Percentiles rank a stretch among this genome's conserved stretches.
Conservation (phyloP, 1,140 invertebrate genomes). For the Ephestia elutella region DNA sequence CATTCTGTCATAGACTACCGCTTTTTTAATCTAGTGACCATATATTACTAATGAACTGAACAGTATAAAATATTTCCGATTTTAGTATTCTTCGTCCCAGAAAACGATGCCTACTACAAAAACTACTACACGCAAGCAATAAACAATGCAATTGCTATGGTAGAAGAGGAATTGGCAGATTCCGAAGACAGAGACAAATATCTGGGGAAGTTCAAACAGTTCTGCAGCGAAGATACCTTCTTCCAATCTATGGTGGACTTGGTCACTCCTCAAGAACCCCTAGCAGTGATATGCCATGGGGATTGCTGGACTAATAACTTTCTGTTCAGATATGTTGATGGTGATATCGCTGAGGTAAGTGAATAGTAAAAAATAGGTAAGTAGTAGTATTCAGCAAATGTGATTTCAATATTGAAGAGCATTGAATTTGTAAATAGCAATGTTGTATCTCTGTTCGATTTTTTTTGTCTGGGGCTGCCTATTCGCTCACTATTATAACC, state of each 20-base stretch:
- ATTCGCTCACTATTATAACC: too few species aligned
- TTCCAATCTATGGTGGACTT: conserved; percentile 81
- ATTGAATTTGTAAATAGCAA: too few species aligned
- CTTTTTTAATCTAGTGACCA: background rate
- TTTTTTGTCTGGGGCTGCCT: too few species aligned
- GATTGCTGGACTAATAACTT: conserved; percentile 87
- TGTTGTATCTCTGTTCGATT: too few species aligned
- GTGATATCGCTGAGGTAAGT: conserved; percentile 72
- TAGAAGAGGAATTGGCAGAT: conserved; percentile 75
- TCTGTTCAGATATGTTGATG: conserved; percentile 76
- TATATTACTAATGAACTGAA: background rate
- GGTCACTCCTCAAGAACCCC: conserved; percentile 75
- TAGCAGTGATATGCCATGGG: conserved; percentile 82
- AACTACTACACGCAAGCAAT: conserved; percentile 80
- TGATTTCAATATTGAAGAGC: too few species aligned
- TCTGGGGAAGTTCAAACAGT: conserved; percentile 76
- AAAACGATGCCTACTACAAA: conserved; percentile 81
- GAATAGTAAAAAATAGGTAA: too few species aligned
- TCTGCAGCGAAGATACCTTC: conserved; percentile 79
- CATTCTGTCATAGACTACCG: too few species aligned
- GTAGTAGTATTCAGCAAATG: too few species aligned
- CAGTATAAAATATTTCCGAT: conserved; percentile 11
- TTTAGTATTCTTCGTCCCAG: conserved; percentile 76
- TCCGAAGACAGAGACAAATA: conserved; percentile 73
- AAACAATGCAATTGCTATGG: conserved; percentile 80